Conservation (phyloP, 2,888 invertebrate genomes). For the Sesia bembeciformis region DNA sequence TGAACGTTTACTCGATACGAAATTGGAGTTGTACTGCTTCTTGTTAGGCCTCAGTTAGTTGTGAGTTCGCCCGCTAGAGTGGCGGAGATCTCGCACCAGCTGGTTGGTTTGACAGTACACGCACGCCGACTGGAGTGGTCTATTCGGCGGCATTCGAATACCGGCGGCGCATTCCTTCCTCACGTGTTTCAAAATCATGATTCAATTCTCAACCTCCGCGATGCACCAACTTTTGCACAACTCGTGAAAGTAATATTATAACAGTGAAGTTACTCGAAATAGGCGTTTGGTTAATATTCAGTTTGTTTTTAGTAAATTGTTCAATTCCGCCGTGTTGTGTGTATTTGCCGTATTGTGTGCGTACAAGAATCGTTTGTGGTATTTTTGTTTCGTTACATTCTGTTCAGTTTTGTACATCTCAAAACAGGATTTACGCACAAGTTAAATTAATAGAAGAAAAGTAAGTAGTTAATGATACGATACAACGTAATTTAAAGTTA, state of each 20-base stretch:
- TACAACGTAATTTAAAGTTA: too few species aligned
- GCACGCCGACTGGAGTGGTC: slow-evolving; percentile 30
- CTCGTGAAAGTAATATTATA: slow-evolving; percentile 30
- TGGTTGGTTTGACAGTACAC: slow-evolving; percentile 57
- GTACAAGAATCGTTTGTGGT: slow-evolving; percentile 48
- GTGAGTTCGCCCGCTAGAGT: slow-evolving; percentile 58
- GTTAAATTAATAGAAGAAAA: too few species aligned
- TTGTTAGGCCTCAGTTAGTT: slow-evolving; percentile 29
- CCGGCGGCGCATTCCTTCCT: slow-evolving; percentile 31
- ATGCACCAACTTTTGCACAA: slow-evolving; percentile 39
- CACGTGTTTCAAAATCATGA: slow-evolving; percentile 48
- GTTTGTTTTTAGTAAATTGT: slow-evolving; percentile 30
- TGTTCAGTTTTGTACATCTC: slow-evolving; percentile 24
- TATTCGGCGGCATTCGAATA: neutral
- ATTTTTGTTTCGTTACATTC: slow-evolving; percentile 51
- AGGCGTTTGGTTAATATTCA: slow-evolving; percentile 5
- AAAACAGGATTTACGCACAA: neutral
- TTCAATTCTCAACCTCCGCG: slow-evolving; percentile 44
- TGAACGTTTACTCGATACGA: too few species aligned
- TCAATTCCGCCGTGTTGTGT: slow-evolving; percentile 48
- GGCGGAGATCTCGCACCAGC: slow-evolving; percentile 51
- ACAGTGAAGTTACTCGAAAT: slow-evolving; percentile 10
- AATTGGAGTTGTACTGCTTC: neutral
- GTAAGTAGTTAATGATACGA: too few species aligned
- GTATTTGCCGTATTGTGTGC: slow-evolving; percentile 38